Base-by-base conservation (phyloP, 2,888 invertebrate species). In the Pristionchus exspectatus region DNA sequence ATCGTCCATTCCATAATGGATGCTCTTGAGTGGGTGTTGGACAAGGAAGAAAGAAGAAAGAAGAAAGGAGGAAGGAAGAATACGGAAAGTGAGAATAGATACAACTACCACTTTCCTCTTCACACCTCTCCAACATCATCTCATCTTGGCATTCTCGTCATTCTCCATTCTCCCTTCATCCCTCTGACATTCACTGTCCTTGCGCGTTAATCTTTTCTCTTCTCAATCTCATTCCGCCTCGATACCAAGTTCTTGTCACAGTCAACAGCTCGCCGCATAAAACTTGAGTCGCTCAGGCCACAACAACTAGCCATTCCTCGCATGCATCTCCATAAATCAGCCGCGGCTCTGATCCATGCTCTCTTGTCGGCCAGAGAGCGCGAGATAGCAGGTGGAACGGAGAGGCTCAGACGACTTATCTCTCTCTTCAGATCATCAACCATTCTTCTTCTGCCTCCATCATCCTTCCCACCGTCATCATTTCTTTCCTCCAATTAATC, bases 51-150 rank as follows among this genome's bases (percentile, higher is more conserved):
- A n/a, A 63, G 38, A 87, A 63, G 63, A 33, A n/a, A 63, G 38
- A 89, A 84, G 72, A 88, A 89, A 88, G 87, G 87, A 88, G 89
- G 89, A 72, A 72, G 66, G 69, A 69, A 66, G 69, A 66, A 12
- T 21, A 18, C 38, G 85, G 56, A 66, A 56, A 88, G 69, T 74
- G 63, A 16, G 30, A 24, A 74, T 24, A 30, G 18, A 24, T 21
- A 30, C 30, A 54, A 56, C 59, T n/a, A 50, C 27, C 59, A 56
- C 59, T 84, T 33, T 33, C 24, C 59, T 9, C 84, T n/a, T 24
- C 24, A 21, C 24, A 59, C 2, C 59, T 24, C 59, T 59, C 5
- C 38, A 38, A 5, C 72, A 18, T 30, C 72, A 74, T 18, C 38
- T 30, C 72, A 30, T 33, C 54, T n/a, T 83, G 18, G 9, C 83